Base-by-base conservation (phyloP, 2,888 invertebrate species). In the Tetragonisca angustula region DNA sequence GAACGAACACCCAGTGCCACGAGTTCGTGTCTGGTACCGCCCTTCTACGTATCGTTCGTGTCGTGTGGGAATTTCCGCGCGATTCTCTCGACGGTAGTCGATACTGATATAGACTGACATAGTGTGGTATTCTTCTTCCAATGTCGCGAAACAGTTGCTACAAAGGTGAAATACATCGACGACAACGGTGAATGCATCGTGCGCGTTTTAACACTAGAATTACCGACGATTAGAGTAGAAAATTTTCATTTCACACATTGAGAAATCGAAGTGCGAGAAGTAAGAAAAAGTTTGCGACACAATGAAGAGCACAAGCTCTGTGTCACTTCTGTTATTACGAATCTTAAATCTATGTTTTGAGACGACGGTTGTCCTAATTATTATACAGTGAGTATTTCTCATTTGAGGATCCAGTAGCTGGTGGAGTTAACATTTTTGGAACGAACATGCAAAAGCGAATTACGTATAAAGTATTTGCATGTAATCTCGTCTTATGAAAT, bases 1-100 rank as follows among this genome's bases (percentile, higher is more conserved):
- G 83, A 71, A 83, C 56, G 76, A 76, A 79, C 54, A 80, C 52
- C 27, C 81, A 79, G 71, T 88, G 86, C 81, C 76, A 89, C 84
- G 76, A 80, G 77, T 87, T 92, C 92, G 92, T 93, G 93, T 92
- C 93, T 92, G 93, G 93, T 78, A 93, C 93, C 91, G 88, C 89
- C 89, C 86, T 88, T 84, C 80, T 72, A 90, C 85, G 85, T 86
- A 89, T 85, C 79, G 80, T 88, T 83, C 87, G 90, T 86, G 90
- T 88, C 87, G 88, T 88, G 88, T 87, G 86, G 86, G 85, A 87
- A 88, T 87, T 89, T 87, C 84, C 81, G 68, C 83, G 64, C 83
- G 86, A 81, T 86, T 81, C 76, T 64, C 81, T 64, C 32, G 62
- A 54, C 76, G 65, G 36, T 64, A 89, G 89, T 88, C 89, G 70